Base-by-base conservation (phyloP, 1,140 invertebrate species). In the Magallana ariakensis region DNA sequence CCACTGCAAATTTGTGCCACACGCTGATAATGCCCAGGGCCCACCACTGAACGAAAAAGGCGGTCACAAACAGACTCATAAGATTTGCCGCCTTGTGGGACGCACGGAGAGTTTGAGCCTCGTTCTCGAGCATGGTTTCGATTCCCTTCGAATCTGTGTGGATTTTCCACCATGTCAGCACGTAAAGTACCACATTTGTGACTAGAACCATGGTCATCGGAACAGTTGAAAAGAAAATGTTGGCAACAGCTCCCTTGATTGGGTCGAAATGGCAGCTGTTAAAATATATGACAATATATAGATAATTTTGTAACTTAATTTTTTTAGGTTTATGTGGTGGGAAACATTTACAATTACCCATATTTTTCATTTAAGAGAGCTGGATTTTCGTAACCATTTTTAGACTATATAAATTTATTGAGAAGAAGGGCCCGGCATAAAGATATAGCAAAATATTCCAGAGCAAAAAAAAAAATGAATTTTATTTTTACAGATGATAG, bases 21-120 rank as follows among this genome's bases (percentile, higher is more conserved):
- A 89, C 83, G 11, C 90, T 89, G 75, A 84, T 86, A 11, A 91
- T 70, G 16, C 86, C 87, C 70, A 91, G 81, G 1, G 88, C 87
- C 88, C 90, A 89, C 88, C 88, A 91, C 19, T 91, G 90, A 16
- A 91, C 85, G 55, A 91, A 88, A 80, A 91, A 91, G 0, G 88
- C 90, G 1, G 86, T 85, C 0, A 91, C 90, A 70, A 91, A 91
- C 58, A 91, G 54, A 3, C 87, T 89, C 90, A 91, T 91, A 9
- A 87, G 82, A 33, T 87, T 88, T 7, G 88, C 88, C 4, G 90
- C 90, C 26, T 82, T 85, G 19, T 91, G 90, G n/a, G 87, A 85
- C 0, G 84, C 87, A 4, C 33, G 55, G 0, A 75, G 55, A 26
- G 86, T 56, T 16, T 60, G 54, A 13, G 87, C 86, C 33, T 87